Conservation (phyloP, 1,140 invertebrate species). For the Drosophila persimilis region DNA sequence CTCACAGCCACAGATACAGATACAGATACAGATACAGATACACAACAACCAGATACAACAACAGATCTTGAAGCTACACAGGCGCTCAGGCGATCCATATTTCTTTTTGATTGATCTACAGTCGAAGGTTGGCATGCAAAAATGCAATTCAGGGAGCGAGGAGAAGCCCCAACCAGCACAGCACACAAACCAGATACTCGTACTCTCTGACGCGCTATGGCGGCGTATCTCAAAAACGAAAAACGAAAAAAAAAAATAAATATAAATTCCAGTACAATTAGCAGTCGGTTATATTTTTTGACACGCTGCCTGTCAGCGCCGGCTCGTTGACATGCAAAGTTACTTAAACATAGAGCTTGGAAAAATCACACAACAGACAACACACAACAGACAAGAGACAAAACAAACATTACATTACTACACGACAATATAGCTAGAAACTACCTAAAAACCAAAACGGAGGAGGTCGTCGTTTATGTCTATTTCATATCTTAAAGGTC, state of each 20-base stretch:
- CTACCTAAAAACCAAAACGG: slow-evolving; percentile 15
- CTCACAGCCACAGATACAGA: slow-evolving; percentile 18
- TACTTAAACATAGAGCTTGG: slow-evolving; percentile 56
- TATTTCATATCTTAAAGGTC: slow-evolving; percentile 47
- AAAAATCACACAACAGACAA: slow-evolving; percentile 16
- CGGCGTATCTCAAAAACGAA: slow-evolving; percentile 20
- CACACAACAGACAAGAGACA: slow-evolving; percentile 6
- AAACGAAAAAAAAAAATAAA: slow-evolving; percentile 14
- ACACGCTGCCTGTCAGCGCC: slow-evolving; percentile 52
- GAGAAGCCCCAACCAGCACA: slow-evolving; percentile 33
- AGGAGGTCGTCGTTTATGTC: slow-evolving; percentile 52
- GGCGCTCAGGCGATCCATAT: slow-evolving; percentile 44
- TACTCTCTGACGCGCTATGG: slow-evolving; percentile 16
- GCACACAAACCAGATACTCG: slow-evolving; percentile 53
- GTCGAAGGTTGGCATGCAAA: slow-evolving; percentile 78
- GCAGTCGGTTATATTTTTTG: slow-evolving; percentile 71
- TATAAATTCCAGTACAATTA: slow-evolving; percentile 75
- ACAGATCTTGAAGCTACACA: slow-evolving; percentile 39
- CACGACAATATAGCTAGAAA: slow-evolving; percentile 22
- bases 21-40: too few species aligned
- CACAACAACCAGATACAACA: slow-evolving; percentile 5
- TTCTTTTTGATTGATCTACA: slow-evolving; percentile 76
- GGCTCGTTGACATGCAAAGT: slow-evolving; percentile 68
- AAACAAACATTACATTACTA: slow-evolving; percentile 28
- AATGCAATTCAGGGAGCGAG: slow-evolving; percentile 70